Base-by-base conservation (phyloP, 2,113 vertebrate genomes). In the Seriola rivoliana region DNA sequence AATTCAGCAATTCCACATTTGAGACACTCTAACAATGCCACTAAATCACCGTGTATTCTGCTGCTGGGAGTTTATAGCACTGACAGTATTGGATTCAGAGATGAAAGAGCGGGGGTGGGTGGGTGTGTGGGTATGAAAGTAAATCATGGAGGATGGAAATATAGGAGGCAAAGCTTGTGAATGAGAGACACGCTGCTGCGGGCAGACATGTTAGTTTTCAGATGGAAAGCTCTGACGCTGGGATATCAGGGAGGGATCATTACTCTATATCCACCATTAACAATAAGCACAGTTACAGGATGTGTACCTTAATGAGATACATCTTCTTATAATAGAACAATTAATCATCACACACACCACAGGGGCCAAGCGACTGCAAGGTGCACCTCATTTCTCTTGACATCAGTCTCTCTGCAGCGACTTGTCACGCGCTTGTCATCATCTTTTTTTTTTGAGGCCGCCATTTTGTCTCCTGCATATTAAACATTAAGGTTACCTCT, bases 51-150 rank as follows among this genome's bases (percentile, higher is more conserved):
- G 17, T 84, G 72, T 50, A 68, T 69, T 84, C 70, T 77, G 80
- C 88, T 84, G 63, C 87, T 81, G 86, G 87, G 82, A 85, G 80
- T 82, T 84, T 85, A 85, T 66, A 57, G 80, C 85, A 84, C 58
- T 60, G 64, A 83, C 85, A 82, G 76, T 50, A 85, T 81, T 87
- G 78, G 73, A 85, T 86, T 82, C 77, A 59, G 82, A 90, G 87
- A 92, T 86, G 85, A 89, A 89, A 89, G 82, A 79, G 75, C 1
- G 11, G 66, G 75, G 72, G 58, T 55, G 65, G 81, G 23, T 23
- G 21, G 75, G 52, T 50, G 72, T 70, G 46, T 50, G 72, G 74
- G 40, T 91, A 64, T 82, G 65, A 80, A 78, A 88, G 80, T 86
- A 84, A 85, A 91, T 90, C 81, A 84, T 69, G 44, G 46, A 80